Evolutionary conservation across 2,113 vertebrate species (phyloP).

Genomic region (Takifugu flavidus): DNA sequence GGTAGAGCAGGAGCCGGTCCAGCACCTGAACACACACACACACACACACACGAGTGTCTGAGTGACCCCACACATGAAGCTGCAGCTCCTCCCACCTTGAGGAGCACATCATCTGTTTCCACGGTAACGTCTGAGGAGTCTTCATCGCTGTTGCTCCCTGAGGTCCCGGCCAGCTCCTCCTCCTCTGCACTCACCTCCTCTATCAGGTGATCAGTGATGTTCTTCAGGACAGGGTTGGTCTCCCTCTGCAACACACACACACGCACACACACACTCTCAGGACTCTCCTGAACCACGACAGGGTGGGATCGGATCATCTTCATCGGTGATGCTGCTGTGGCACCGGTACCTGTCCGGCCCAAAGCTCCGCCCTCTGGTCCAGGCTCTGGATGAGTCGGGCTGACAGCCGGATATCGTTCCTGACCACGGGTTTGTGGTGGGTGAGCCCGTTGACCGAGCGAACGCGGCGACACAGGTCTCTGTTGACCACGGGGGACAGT

Average conservation of each 20-base stretch:
- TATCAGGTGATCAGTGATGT: constrained; percentile 89
- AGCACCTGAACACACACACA: constrained; percentile 75
- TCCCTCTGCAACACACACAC: constrained; percentile 46
- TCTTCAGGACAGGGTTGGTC: constrained; percentile 85
- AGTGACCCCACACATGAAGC: not conserved
- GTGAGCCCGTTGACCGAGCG: constrained; percentile 84
- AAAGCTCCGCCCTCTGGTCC: constrained; percentile 83
- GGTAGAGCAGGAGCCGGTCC: constrained; percentile 86
- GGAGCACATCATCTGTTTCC: constrained; percentile 85
- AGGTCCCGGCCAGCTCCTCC: constrained; percentile 84
- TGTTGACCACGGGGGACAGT: constrained; percentile 86
- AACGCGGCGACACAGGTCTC: constrained; percentile 80
- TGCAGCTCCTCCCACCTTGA: constrained; percentile 75
- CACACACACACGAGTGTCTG: not conserved
- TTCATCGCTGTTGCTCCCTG: constrained; percentile 63
- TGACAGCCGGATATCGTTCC: constrained; percentile 86
- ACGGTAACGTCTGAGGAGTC: constrained; percentile 83
- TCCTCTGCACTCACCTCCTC: constrained; percentile 91
- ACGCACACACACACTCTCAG: not conserved
- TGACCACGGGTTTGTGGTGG: constrained; percentile 81
- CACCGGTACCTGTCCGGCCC: constrained; percentile 69
- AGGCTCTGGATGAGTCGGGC: constrained; percentile 84
- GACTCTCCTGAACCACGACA: not conserved
- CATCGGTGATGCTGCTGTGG: not conserved
- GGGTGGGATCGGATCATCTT: no score